Evolutionary conservation across 2,888 invertebrate species (phyloP).

Genomic region (Nowickia ferox): DNA sequence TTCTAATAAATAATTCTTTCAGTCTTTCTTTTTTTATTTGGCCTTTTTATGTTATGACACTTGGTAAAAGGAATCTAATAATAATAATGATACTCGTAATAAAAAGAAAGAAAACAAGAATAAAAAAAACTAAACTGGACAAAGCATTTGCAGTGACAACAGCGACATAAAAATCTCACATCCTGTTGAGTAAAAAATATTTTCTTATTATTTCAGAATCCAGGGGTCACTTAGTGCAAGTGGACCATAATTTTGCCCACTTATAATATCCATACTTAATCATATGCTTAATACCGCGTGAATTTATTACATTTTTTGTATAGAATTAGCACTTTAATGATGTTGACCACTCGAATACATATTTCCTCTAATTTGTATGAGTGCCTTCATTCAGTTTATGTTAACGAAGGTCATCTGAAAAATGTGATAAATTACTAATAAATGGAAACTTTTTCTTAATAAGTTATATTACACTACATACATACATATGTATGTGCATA

Average conservation of each 20-base stretch:
- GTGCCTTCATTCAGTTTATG: neutral
- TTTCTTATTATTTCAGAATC: conserved; percentile 35
- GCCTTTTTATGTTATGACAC: conserved; percentile 37
- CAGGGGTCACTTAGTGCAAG: conserved; percentile 14
- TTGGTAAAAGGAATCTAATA: conserved; percentile 17
- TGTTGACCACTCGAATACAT: neutral
- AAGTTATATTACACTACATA: no score
- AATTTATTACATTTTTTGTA: conserved; percentile 53
- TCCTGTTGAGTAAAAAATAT: conserved; percentile 44
- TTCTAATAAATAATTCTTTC: conserved; percentile 41
- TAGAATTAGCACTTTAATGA: conserved; percentile 26
- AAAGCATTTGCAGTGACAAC: conserved; percentile 39
- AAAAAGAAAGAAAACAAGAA: conserved; percentile 16
- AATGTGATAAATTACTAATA: neutral
- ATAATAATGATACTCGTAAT: conserved; percentile 23
- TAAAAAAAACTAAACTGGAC: conserved; percentile 24
- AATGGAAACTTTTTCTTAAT: no score
- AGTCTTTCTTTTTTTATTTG: conserved; percentile 24
- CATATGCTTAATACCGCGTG: conserved; percentile 63
- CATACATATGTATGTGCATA: no score
- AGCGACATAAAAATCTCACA: conserved; percentile 49
- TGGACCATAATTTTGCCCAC: conserved; percentile 16
- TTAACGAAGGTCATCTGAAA: neutral
- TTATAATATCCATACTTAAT: conserved; percentile 36
- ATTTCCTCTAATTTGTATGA: conserved; percentile 6